Evolutionary conservation across 2,797 vertebrate species (phyloP), one percentile per base, ranked within the genome.

Genomic region (Cygnus olor): DNA sequence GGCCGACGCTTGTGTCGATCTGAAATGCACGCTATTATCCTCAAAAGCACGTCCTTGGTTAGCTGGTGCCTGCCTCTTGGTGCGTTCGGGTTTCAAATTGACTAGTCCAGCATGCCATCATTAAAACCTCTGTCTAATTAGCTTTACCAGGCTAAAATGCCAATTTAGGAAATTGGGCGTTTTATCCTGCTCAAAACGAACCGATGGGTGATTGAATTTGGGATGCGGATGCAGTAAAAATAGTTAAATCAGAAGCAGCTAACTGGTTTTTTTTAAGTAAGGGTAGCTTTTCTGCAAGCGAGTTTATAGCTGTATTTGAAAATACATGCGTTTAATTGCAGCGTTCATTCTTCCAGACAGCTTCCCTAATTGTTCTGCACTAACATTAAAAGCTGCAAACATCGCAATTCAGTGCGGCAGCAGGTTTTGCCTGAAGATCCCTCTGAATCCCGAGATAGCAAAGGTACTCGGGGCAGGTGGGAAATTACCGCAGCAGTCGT

Each of bases 71-170:
- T 54, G 3, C 69, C 61, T 74, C 51, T 61, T 22, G 0, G 11
- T 32, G 34, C 49, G 38, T 25, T 64, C 1, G 4, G 21, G 19
- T 69, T 80, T 83, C 63, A 58, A 38, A 65, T 56, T 21, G 78
- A 27, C 74, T 36, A 8, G 19, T 85, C 61, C 60, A 49, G 63
- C 2, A 4, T 44, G 30, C 54, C 30, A 1, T 27, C 27, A 2
- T 82, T 90, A 72, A 79, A 91, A 84, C 53, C 57, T 60, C 76
- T 44, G 28, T 77, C 89, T 93, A 80, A 94, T 94, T 93, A 89
- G 71, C 78, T 40, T 64, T 38, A 18, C 34, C 49, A 24, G 49
- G 49, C 49, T 27, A 15, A 51, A 51, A 51, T 51, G 25, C 49
- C 49, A 15, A 51, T 54, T 82, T 80, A 85, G 88, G 71, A 88